These are phyloP conservation scores for Aphelocoma californica DNA, from an alignment of 2,797 vertebrate species.

Conservation along the genomic window DNA sequence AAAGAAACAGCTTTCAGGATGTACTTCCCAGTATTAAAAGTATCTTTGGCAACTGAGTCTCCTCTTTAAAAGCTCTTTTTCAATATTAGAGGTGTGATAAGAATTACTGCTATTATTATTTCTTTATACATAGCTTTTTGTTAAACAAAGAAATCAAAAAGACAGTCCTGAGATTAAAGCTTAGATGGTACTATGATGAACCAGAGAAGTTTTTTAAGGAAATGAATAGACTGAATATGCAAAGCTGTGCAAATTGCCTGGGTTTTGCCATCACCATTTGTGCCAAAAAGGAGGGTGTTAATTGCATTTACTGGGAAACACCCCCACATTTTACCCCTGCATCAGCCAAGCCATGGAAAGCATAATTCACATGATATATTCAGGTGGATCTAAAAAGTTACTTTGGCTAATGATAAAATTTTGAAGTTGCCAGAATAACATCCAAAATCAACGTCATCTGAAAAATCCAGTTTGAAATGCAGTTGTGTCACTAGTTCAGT, in stretches of 20 bases:
- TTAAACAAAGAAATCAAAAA: neutral
- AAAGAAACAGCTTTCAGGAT: neutral
- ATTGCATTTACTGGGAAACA: neutral
- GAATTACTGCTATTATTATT: neutral
- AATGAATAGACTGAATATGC: neutral
- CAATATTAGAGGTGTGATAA: neutral
- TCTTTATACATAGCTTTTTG: neutral
- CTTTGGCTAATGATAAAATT: neutral
- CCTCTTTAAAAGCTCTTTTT: neutral
- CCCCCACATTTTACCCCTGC: neutral
- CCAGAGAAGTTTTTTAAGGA: neutral
- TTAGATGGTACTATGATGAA: neutral
- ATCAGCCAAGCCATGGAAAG: neutral
- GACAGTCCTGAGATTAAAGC: neutral
- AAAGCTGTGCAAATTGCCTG: neutral
- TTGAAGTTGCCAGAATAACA: neutral
- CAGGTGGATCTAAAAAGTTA: neutral
- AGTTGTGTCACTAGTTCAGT: neutral
- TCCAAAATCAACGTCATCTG: neutral
- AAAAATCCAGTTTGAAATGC: neutral
- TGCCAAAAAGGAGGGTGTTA: neutral
- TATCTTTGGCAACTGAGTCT: neutral
- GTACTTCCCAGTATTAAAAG: neutral
- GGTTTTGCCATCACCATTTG: neutral
- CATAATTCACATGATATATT: neutral